Evolutionary conservation across 2,113 vertebrate genomes (phyloP), one percentile per base, ranked within the genome.

Genomic region (Polyodon spathula): DNA sequence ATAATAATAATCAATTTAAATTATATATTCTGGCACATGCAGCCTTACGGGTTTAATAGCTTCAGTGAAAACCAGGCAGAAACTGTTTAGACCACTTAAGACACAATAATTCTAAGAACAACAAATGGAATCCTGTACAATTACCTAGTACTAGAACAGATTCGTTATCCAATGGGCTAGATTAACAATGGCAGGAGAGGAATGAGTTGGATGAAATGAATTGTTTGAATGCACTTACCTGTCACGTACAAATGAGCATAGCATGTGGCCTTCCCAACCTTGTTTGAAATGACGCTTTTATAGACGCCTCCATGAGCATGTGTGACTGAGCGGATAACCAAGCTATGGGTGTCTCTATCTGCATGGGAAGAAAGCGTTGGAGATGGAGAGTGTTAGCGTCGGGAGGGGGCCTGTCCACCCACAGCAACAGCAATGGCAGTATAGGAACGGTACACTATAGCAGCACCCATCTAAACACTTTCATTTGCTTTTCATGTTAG

Each of bases 211-310:
- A 54, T 54, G 4, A 54, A 27, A 16, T 3, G 53, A 54, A 16
- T 6, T 38, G 39, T 56, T 41, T 8, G 11, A 27, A 39, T 54
- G 1, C 61, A 59, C 83, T 88, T 72, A 99, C 96, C 96, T 1
- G 92, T 93, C 66, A 99, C 91, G 0, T 97, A 99, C 53, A 98
- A 88, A 70, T 98, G 96, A 0, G 95, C 91, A 0, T 99, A 99
- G 78, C 95, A 97, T 0, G 96, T 95, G 39, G 96, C 95, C 71
- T 99, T 99, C 67, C 96, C 96, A 63, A 98, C 76, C 78, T 97
- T 97, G 85, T 99, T 99, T 67, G 96, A 93, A 5, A 99, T 97
- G 67, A 99, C 96, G 0, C 94, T 97, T 80, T 99, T 99, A 69
- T 99, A 99, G 68, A 99, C 96, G 0, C 96, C 96, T 0, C 90